Base-by-base conservation (phyloP, 2,888 invertebrate species). In the Sicus ferrugineus region DNA sequence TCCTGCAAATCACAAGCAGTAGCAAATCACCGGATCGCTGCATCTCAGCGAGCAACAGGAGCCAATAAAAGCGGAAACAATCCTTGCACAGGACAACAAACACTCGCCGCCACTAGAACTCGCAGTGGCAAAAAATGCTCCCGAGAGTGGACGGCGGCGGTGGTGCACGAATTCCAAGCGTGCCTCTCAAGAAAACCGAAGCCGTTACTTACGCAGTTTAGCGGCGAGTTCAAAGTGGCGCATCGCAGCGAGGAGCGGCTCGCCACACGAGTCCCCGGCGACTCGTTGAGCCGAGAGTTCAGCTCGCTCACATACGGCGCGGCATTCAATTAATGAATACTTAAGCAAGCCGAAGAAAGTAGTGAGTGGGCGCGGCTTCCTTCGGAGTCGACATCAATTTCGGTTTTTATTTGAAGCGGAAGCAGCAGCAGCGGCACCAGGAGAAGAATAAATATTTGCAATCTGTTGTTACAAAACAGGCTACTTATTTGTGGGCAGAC, bases 181-280 rank as follows among this genome's bases (percentile, higher is more conserved):
- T 52, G 16, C 52, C 14, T 30, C 66, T 67, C 58, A 58, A 23
- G 66, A 56, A 67, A 42, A 28, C 58, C 56, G 21, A 38, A 56
- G 58, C 66, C 66, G 66, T 67, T 67, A 67, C 19, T 46, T 58
- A 30, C 16, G 19, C 58, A 26, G 26, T 67, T 67, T 58, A 67
- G 58, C 58, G 59, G 67, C 46, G 26, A 31, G 48, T 59, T 67
- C 14, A 67, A 67, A 59, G 59, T 11, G 54, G 19, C 30, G 30
- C 28, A 31, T n/a, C n/a, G 23, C 34, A 65, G 9, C 28, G 5
- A 3, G 14, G 42, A 1, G 4, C 42, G 42, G 42, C 1, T n/a
- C 34, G 34, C 7, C 50, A n/a, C 31, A 52, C n/a, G 21, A 48
- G n/a, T 65, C 67, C 23, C 67, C 48, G 42, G n/a, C 19, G 67